Percentiles rank a stretch among this genome's conserved stretches.
These are phyloP conservation scores for Sebastes vulpes DNA, from an alignment of 2,797 vertebrate species.

Conservation along the genomic window DNA sequence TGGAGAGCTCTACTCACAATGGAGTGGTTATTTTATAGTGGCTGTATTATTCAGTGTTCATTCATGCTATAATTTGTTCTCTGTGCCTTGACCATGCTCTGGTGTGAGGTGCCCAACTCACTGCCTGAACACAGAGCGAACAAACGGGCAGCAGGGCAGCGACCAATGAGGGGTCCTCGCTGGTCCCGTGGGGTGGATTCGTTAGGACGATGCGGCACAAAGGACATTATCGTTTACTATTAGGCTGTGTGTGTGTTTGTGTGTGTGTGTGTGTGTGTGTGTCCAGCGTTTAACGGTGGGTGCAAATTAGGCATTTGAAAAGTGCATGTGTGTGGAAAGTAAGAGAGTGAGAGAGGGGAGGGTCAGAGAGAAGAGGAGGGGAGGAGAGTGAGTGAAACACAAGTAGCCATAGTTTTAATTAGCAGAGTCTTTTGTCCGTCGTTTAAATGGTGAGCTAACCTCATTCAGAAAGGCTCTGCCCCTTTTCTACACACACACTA, in stretches of 20 bases:
- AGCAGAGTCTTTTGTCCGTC: constrained; percentile 53
- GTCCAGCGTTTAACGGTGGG: constrained; percentile 15
- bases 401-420: constrained; percentile 74
- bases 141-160: constrained; percentile 34
- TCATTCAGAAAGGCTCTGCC: constrained; percentile 55
- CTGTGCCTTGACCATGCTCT: constrained; percentile 26
- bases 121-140: constrained; percentile 47
- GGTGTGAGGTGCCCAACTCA: constrained; percentile 42
- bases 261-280: constrained; percentile 30
- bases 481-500: constrained; percentile 11
- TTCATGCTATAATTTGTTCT: constrained; percentile 62
- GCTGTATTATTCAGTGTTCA: constrained; percentile 57
- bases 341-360: constrained; percentile 26
- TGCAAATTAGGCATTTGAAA: constrained; percentile 59
- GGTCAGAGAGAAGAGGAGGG: constrained; percentile 21
- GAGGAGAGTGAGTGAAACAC: constrained; percentile 51
- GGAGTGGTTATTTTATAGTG: constrained; percentile 58
- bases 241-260: constrained; percentile 11
- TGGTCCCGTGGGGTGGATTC: constrained; percentile 16
- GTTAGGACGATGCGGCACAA: constrained; percentile 27
- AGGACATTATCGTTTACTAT: constrained; percentile 38
- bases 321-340: constrained; percentile 41
- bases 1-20: constrained; percentile 40
- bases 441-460: constrained; percentile 72
- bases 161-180: constrained; percentile 10